phyloP scores from a whole-genome alignment of 1,140 invertebrate genomes.

The Bombus vancouverensis region DNA sequence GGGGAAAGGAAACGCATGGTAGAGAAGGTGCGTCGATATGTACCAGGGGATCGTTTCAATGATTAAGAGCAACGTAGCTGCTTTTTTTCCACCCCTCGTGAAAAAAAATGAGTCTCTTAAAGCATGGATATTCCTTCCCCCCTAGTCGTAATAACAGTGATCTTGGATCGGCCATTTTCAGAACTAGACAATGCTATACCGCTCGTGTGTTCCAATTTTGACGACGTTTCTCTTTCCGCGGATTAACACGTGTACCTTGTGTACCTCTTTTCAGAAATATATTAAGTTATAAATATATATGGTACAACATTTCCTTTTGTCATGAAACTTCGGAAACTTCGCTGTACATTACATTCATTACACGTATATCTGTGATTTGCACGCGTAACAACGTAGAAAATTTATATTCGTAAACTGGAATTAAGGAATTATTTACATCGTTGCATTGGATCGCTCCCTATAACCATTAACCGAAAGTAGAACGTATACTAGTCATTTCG shows the following conservation, averaged over 20 bases:
- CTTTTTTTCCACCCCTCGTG: background rate
- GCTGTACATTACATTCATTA: too few relatives aligned
- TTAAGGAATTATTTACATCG: background rate
- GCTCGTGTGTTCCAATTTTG: background rate
- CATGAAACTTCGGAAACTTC: background rate
- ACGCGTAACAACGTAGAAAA: background rate
- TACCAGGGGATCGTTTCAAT: constrained; percentile 46
- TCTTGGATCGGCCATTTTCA: constrained; percentile 5
- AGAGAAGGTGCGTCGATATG: constrained; percentile 10
- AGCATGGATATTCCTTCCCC: background rate
- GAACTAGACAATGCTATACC: background rate
- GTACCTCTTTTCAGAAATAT: background rate
- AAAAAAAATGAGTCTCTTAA: constrained; percentile 37
- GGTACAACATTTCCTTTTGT: background rate
- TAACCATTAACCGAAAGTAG: background rate
- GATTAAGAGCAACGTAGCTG: constrained; percentile 25
- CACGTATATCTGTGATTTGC: too few relatives aligned
- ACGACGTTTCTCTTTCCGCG: background rate
- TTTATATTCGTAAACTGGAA: background rate
- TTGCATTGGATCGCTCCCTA: background rate
- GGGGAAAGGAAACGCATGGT: background rate
- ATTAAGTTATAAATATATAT: background rate
- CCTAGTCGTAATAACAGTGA: constrained; percentile 19
- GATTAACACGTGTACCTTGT: background rate
- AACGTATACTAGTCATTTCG: background rate